phyloP scores from a whole-genome alignment of 2,888 invertebrate species.

The Chloroclysta siterata region DNA sequence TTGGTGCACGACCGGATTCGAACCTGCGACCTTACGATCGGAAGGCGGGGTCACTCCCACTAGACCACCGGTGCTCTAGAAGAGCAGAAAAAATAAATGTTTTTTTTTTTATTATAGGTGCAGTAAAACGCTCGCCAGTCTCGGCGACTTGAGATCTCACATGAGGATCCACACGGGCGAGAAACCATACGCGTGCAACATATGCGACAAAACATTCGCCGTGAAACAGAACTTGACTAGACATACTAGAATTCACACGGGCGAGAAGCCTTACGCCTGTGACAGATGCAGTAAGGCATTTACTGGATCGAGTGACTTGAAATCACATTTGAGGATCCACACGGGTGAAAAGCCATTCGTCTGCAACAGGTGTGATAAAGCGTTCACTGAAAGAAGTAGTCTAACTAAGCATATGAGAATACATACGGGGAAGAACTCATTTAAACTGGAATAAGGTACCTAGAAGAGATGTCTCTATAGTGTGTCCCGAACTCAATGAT shows the following conservation, averaged over 20 bases:
- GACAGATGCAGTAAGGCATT: constrained; percentile 17
- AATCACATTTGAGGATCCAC: constrained; percentile 15
- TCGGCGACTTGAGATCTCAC: constrained; percentile 14
- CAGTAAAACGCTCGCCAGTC: constrained; percentile 13
- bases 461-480: neutral
- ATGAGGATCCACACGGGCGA: constrained; percentile 14
- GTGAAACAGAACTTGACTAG: constrained; percentile 16
- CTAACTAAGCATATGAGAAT: constrained; percentile 19
- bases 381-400: constrained; percentile 11
- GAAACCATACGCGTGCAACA: constrained; percentile 5
- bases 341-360: constrained; percentile 11
- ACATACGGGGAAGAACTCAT: constrained; percentile 13
- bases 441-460: constrained; percentile 6
- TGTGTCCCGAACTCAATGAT: too few species aligned
- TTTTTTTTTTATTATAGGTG: too few species aligned
- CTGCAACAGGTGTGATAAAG: constrained; percentile 10
- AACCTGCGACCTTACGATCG: too few species aligned
- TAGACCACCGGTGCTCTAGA: too few species aligned
- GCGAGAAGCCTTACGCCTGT: constrained; percentile 5
- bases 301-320: constrained; percentile 10
- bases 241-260: constrained; percentile 11
- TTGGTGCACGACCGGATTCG: too few species aligned
- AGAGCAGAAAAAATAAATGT: too few species aligned
- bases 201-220: constrained; percentile 14
- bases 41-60: too few species aligned